These are phyloP conservation scores for Pipistrellus pipistrellus DNA, from an alignment of 2,797 vertebrate genomes.

Conservation along the genomic window DNA sequence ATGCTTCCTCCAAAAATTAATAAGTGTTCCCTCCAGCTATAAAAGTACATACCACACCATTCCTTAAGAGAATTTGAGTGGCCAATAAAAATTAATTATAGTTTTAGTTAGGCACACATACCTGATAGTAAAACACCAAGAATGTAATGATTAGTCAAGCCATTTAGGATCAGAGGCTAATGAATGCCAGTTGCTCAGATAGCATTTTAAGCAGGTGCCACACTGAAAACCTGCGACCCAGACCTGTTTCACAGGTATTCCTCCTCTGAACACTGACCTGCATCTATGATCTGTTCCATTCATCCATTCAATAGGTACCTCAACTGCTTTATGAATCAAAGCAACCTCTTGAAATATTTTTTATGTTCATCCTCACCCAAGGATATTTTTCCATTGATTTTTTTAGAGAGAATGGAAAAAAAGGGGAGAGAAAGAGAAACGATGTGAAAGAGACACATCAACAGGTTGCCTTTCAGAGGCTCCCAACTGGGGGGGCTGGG, in stretches of 20 bases:
- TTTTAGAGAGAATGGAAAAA: too few relatives aligned
- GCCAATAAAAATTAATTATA: conserved; percentile 16
- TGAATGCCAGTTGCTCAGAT: neutral
- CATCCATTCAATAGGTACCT: neutral
- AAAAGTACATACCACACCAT: neutral
- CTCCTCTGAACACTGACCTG: neutral
- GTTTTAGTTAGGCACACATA: conserved; percentile 4
- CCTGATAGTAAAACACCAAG: neutral
- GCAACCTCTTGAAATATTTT: neutral
- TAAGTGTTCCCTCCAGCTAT: neutral
- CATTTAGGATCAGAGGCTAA: neutral
- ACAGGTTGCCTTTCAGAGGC: too few relatives aligned
- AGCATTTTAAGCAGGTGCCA: neutral
- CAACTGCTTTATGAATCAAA: neutral
- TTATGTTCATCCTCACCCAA: too few relatives aligned
- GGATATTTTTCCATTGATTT: too few relatives aligned
- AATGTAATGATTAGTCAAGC: conserved; percentile 2
- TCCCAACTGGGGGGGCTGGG: too few relatives aligned
- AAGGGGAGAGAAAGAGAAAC: too few relatives aligned
- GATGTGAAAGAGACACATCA: too few relatives aligned
- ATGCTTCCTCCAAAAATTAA: neutral
- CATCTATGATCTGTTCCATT: neutral
- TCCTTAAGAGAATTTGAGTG: conserved; percentile 3
- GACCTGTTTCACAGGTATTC: neutral
- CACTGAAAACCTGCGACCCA: neutral